Evolutionary conservation across 2,113 vertebrate genomes (phyloP), one percentile per base, ranked within the genome.

Genomic region (Cololabis saira): DNA sequence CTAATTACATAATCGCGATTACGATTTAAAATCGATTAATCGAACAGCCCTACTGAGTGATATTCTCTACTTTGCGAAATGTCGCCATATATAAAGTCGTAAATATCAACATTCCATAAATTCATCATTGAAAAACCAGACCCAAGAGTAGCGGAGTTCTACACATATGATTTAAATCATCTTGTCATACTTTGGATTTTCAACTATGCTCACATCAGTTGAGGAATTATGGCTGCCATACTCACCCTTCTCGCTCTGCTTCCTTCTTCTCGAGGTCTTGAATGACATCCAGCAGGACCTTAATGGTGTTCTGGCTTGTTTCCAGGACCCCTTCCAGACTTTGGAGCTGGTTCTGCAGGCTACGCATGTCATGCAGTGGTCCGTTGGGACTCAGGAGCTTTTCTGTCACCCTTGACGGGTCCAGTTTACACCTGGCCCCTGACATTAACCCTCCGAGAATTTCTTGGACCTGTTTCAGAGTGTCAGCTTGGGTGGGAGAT

Each of bases 231-330:
- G n/a, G 2, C 12, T 18, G 14, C 27, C 3, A 22, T 45, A 65
- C 94, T 95, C 90, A 95, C 95, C 95, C 95, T 0, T 95, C 95
- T 81, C 93, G 76, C 78, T 95, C 93, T 0, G 95, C 95, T 79
- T 95, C 95, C 86, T 95, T 95, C 91, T 94, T 95, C 89, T 96
- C 95, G 84, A 96, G 90, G 88, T 96, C 95, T 92, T 96, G 95
- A 89, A 96, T 96, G 80, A 96, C 94, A 2, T 94, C 95, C 89
- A 96, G 92, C 77, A 96, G 92, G 77, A 96, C 91, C 56, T 94
- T 93, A 81, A 96, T 96, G 81, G 95, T 95, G 74, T 95, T 94
- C 86, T 95, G 95, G 92, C 95, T 96, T 68, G 94, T 95, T 86
- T 95, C 94, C 91, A 96, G 90, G 67, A 95, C 94, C 30, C 94